Percentiles rank a stretch among this genome's conserved stretches.
Evolutionary conservation across 2,888 invertebrate species (phyloP).

Genomic region (Volucella bombylans): DNA sequence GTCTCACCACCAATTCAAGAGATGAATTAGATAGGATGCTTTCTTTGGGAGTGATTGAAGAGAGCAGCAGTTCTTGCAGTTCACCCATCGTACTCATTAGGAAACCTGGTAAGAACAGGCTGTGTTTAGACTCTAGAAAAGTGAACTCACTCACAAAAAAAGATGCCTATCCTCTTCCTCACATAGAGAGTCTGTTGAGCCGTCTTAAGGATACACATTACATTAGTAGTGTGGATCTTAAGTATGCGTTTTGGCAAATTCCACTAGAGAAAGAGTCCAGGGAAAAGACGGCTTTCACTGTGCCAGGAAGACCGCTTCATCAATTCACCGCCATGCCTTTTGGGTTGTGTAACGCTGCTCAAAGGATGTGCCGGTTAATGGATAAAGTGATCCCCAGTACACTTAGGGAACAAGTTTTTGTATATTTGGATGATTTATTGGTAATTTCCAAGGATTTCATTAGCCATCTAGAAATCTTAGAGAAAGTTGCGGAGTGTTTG

Average conservation of each 20-base stretch:
- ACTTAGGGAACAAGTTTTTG: slow-evolving; percentile 55
- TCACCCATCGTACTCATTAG: slow-evolving; percentile 49
- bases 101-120: slow-evolving; percentile 55
- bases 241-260: too few relatives aligned
- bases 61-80: slow-evolving; percentile 72
- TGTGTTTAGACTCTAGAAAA: slow-evolving; percentile 55
- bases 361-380: slow-evolving; percentile 58
- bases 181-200: too few relatives aligned
- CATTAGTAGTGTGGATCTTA: too few relatives aligned
- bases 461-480: too few relatives aligned
- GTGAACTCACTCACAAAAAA: too few relatives aligned
- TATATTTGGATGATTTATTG: slow-evolving; percentile 63
- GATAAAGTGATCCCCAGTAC: slow-evolving; percentile 52
- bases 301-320: too few relatives aligned
- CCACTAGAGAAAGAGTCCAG: too few relatives aligned
- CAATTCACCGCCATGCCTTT: too few relatives aligned
- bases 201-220: too few relatives aligned
- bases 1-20: slow-evolving; percentile 65
- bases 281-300: too few relatives aligned
- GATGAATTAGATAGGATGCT: slow-evolving; percentile 78
- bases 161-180: too few relatives aligned
- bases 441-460: slow-evolving; percentile 50
- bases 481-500: too few relatives aligned
- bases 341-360: slow-evolving; percentile 68
- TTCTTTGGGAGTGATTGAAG: slow-evolving; percentile 76